These are phyloP conservation scores for Drosophila ohnishii DNA, from an alignment of 1,140 invertebrate species.

Conservation along the genomic window DNA sequence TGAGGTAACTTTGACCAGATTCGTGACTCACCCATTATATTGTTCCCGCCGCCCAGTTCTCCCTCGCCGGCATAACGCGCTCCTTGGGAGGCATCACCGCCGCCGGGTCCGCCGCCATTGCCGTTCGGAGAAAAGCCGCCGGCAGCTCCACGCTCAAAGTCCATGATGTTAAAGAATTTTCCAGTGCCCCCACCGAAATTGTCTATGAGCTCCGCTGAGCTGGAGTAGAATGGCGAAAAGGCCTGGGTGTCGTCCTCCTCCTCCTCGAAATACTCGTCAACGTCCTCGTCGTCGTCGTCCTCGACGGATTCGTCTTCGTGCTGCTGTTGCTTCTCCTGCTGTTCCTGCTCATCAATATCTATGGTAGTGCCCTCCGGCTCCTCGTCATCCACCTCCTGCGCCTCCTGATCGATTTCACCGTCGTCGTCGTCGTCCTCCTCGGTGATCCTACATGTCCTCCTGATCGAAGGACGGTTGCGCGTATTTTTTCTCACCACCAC, in stretches of 20 bases:
- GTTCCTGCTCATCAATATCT: slow-evolving; percentile 52
- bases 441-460: slow-evolving; percentile 73
- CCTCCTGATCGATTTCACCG: slow-evolving; percentile 60
- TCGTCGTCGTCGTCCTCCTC: slow-evolving; percentile 66
- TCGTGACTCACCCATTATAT: slow-evolving; percentile 62
- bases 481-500: slow-evolving; percentile 70
- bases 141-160: slow-evolving; percentile 62
- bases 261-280: slow-evolving; percentile 71
- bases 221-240: slow-evolving; percentile 71
- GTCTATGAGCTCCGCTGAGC: slow-evolving; percentile 71
- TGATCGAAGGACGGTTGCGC: slow-evolving; percentile 66
- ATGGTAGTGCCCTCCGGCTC: slow-evolving; percentile 48
- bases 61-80: slow-evolving; percentile 43
- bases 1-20: slow-evolving; percentile 70
- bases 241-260: slow-evolving; percentile 76
- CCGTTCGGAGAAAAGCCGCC: slow-evolving; percentile 69
- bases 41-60: slow-evolving; percentile 62
- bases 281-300: slow-evolving; percentile 67
- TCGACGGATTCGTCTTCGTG: slow-evolving; percentile 26
- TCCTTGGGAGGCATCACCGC: slow-evolving; percentile 52
- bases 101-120: slow-evolving; percentile 55
- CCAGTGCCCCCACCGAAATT: slow-evolving; percentile 67
- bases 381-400: slow-evolving; percentile 55
- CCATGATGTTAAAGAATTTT: slow-evolving; percentile 72
- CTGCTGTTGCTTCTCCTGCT: slow-evolving; percentile 32